Conservation (phyloP, 1,140 invertebrate genomes). For the Drosophila ficusphila region DNA sequence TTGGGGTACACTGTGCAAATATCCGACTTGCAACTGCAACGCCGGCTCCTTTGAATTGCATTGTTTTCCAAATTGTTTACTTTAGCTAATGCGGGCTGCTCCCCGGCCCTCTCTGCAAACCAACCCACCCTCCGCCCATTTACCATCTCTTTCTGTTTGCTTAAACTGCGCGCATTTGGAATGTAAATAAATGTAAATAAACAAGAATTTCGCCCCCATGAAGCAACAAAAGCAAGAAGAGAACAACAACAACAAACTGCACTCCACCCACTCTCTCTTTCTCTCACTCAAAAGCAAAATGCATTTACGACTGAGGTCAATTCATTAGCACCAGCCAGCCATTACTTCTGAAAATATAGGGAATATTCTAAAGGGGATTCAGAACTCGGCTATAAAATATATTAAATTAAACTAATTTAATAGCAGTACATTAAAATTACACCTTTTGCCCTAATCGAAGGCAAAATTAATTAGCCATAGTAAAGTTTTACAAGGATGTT, state of each 20-base stretch:
- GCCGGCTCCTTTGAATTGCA: slow-evolving; percentile 51
- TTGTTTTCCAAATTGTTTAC: slow-evolving; percentile 52
- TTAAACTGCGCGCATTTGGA: slow-evolving; percentile 70
- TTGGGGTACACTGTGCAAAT: slow-evolving; percentile 71
- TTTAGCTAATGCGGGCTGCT: slow-evolving; percentile 52
- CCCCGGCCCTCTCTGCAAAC: neutral
- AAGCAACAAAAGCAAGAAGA: slow-evolving; percentile 28
- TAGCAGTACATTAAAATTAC: too few relatives aligned
- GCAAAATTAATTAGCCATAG: too few relatives aligned
- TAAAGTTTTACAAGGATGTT: too few relatives aligned
- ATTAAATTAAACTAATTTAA: too few relatives aligned
- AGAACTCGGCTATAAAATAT: too few relatives aligned
- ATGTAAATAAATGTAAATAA: slow-evolving; percentile 79
- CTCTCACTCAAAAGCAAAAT: neutral
- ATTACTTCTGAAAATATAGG: too few relatives aligned
- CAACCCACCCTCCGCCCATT: neutral
- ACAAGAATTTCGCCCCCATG: slow-evolving; percentile 71
- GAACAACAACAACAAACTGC: slow-evolving; percentile 27
- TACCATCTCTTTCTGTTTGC: slow-evolving; percentile 37
- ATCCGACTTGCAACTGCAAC: slow-evolving; percentile 34
- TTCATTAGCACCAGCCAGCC: neutral
- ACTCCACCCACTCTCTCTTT: slow-evolving; percentile 31
- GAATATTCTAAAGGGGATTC: too few relatives aligned
- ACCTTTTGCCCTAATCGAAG: too few relatives aligned
- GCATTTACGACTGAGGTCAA: slow-evolving; percentile 17